Conservation (phyloP, 2,888 invertebrate species). For the Heliconius hortense region DNA sequence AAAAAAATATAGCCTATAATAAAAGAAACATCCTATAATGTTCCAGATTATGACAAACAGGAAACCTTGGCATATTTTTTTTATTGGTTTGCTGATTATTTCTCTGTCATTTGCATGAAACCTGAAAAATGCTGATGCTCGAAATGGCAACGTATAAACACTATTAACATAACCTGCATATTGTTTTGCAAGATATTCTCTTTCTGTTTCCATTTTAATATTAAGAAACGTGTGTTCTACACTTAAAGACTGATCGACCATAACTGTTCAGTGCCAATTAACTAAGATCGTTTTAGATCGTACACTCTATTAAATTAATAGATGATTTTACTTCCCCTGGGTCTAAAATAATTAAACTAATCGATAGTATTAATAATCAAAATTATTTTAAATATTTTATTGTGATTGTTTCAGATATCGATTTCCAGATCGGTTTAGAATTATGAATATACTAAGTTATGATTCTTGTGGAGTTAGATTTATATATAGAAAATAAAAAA, state of each 20-base stretch:
- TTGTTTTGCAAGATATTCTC: conserved; percentile 40
- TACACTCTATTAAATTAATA: neutral
- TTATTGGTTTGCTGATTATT: conserved; percentile 46
- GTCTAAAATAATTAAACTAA: neutral
- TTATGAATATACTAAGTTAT: too few species aligned
- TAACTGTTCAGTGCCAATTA: neutral
- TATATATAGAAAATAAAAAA: conserved; percentile 39
- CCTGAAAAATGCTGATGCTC: conserved; percentile 51
- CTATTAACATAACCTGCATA: conserved; percentile 22
- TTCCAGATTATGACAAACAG: conserved; percentile 33
- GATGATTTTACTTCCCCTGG: neutral
- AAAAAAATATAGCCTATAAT: neutral
- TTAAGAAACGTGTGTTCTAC: neutral
- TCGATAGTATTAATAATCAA: neutral
- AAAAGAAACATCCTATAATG: neutral
- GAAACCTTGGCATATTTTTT: neutral
- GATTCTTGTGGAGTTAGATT: neutral
- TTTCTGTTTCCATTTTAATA: conserved; percentile 12
- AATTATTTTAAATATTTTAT: neutral
- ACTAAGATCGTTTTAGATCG: neutral
- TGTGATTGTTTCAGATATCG: neutral
- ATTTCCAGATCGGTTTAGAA: too few species aligned
- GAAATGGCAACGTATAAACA: conserved; percentile 19
- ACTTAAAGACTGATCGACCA: neutral
- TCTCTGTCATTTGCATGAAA: conserved; percentile 53